Base-by-base conservation (phyloP, 1,140 invertebrate genomes). In the Grapholita molesta region DNA sequence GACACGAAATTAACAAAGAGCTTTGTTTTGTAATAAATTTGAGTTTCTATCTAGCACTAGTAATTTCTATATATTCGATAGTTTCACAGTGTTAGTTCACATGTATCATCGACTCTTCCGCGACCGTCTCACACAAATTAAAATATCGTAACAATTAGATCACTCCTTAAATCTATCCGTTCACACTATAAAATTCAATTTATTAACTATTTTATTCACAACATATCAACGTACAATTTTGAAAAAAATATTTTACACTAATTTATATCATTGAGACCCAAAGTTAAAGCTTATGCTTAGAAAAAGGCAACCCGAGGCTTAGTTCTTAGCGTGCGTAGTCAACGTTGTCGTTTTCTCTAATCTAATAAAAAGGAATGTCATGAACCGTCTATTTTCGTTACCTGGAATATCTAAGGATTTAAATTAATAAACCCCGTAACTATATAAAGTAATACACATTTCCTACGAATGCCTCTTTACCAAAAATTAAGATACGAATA, bases 241-340 rank as follows among this genome's bases (percentile, higher is more conserved):
- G 64, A 52, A 61, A 66, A n/a, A 70, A 66, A 65, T 55, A 65
- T 66, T 70, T 68, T 72, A 70, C 65, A 74, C 67, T 74, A 72
- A 75, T 69, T 74, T 70, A 75, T 64, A 48, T 69, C 15, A 66
- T 70, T 75, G 70, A 72, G 73, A 75, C 73, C 70, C 64, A 70
- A 70, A 53, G 55, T 75, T 70, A 72, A 75, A 75, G 68, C 73
- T 72, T 42, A 64, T 6, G 35, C 73, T 67, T 53, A n/a, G 66
- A 67, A 30, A 30, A 68, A 35, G 70, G 69, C 69, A 70, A 70
- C 48, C 24, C 53, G 68, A 66, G 70, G 68, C 68, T 68, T 55
- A 53, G 7, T 68, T 30, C 9, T 68, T 55, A 65, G 2, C 52
- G 11, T 55, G 55, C 55, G 25, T 21, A 61, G 55, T 61, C 55